Evolutionary conservation across 2,113 vertebrate genomes (phyloP).

Genomic region (Tetrao urogallus): DNA sequence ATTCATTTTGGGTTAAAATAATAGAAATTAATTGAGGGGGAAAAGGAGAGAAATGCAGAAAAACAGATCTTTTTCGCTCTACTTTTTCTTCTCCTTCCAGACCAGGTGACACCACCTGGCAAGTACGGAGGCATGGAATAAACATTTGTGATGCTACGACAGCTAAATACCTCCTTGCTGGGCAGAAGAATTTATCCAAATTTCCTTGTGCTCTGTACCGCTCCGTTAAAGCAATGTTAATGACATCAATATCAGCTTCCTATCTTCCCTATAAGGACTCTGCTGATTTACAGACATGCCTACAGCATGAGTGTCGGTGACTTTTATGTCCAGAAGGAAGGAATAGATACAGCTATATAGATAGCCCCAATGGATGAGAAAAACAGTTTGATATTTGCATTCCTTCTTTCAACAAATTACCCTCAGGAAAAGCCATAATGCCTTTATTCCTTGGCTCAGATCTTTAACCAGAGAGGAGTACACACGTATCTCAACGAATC

Average conservation of each 20-base stretch:
- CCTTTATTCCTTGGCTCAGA: neutral
- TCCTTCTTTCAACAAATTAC: neutral
- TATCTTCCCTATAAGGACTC: neutral
- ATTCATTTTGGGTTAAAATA: neutral
- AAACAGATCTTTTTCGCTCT: neutral
- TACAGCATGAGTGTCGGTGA: neutral
- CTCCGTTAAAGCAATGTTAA: neutral
- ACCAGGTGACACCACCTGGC: neutral
- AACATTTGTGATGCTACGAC: neutral
- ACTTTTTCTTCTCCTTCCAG: neutral
- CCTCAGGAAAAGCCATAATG: neutral
- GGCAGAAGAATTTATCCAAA: neutral
- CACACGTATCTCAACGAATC: neutral
- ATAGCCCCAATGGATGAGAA: neutral
- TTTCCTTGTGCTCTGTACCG: neutral
- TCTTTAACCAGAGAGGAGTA: neutral
- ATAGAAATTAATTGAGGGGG: neutral
- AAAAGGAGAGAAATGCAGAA: neutral
- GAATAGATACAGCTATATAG: neutral
- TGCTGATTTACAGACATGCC: accelerated
- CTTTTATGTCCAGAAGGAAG: neutral
- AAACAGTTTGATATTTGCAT: neutral
- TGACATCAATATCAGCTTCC: neutral
- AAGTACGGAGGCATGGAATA: neutral
- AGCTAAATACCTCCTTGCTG: neutral